phyloP scores from a whole-genome alignment of 1,140 invertebrate species.

The Cydia splendana region DNA sequence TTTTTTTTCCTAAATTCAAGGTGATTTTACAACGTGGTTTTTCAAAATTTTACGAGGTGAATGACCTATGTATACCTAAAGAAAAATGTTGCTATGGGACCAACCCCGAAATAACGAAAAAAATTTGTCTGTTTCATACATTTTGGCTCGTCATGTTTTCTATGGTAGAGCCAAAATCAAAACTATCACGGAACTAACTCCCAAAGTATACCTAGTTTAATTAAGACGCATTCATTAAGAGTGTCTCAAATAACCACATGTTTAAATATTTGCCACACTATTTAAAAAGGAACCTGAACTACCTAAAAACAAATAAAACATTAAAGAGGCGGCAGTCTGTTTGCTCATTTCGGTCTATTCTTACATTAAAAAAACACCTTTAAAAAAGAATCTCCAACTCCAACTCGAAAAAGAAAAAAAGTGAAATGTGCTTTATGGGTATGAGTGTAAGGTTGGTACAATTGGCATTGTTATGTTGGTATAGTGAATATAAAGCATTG shows the following conservation, averaged over 20 bases:
- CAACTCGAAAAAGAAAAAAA: slow-evolving; percentile 25
- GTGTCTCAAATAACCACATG: slow-evolving; percentile 50
- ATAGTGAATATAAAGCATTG: slow-evolving; percentile 57
- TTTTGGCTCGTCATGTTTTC: too few relatives aligned
- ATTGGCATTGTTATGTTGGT: slow-evolving; percentile 39
- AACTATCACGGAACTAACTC: neutral
- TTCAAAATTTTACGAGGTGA: too few relatives aligned
- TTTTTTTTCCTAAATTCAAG: too few relatives aligned
- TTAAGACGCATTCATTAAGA: slow-evolving; percentile 29
- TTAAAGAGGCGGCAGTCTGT: slow-evolving; percentile 52
- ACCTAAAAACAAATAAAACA: slow-evolving; percentile 45
- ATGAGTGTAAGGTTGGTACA: neutral
- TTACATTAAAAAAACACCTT: slow-evolving; percentile 47
- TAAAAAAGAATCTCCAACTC: slow-evolving; percentile 14
- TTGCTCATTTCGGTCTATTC: slow-evolving; percentile 72
- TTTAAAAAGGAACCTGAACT: slow-evolving; percentile 37
- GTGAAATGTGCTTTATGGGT: neutral
- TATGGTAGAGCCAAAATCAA: neutral
- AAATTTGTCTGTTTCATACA: too few relatives aligned
- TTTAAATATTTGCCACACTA: slow-evolving; percentile 36
- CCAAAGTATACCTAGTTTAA: slow-evolving; percentile 7
- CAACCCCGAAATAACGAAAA: too few relatives aligned
- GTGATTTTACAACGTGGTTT: too few relatives aligned
- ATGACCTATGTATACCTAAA: too few relatives aligned
- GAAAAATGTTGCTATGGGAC: too few relatives aligned